Evolutionary conservation across 2,888 invertebrate genomes (phyloP), one percentile per base, ranked within the genome.

Genomic region (Chymomyza procnemis): DNA sequence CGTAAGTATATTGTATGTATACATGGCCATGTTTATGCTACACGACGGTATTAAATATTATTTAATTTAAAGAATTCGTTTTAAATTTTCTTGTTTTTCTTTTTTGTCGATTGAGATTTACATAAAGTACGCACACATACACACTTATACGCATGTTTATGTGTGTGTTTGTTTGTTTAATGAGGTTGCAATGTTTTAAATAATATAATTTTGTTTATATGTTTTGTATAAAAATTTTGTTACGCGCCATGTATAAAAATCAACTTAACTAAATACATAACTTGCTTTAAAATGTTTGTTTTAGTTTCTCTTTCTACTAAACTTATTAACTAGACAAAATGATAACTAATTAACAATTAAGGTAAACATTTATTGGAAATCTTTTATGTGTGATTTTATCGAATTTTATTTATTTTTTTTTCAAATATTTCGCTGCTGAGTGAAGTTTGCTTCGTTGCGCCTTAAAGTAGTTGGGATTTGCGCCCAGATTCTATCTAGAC

Each of bases 351-450:
- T 83, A 83, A 83, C 83, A 83, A 83, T 82, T 86, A 83, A 78
- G 86, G 83, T 83, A 84, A 86, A 83, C 85, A 76, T 86, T 82
- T 79, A 85, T 81, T 84, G 86, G 85, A 84, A 84, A 87, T 77
- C 78, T 76, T 69, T 21, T 55, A 16, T 9, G 22, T 4, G 22
- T 57, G 50, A 54, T 65, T 64, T 59, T 59, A 19, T 58, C 26
- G 16, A 48, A 22, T 67, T 62, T 61, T 26, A 21, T 67, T 67
- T 65, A 56, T 58, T 4, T 19, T 54, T 18, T 21, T 19, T 12
- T 12, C 59, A 21, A 18, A 19, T n/a, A 50, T 50, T 50, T 50
- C 18, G 19, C 16, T 50, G 50, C 19, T 18, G 50, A 50, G 50
- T 50, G 50, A n/a, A 50, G 19, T 50, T 50, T 50, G 50, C 50